phyloP scores from a whole-genome alignment of 2,888 invertebrate genomes.

The Sinelater perroti region DNA sequence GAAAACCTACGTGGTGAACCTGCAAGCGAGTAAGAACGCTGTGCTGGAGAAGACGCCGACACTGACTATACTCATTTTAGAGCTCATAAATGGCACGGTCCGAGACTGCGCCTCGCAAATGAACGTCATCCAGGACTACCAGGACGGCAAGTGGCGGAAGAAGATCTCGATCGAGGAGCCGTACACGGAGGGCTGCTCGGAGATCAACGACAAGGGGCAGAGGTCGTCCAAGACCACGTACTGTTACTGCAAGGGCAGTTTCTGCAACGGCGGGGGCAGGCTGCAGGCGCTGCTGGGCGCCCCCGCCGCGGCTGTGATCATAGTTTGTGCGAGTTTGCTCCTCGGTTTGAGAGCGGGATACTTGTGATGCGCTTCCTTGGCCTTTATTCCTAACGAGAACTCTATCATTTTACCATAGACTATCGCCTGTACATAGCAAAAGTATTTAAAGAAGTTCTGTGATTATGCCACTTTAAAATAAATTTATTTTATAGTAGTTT shows the following conservation, averaged over 20 bases:
- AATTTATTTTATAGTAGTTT: no score
- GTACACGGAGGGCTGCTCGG: conserved; percentile 75
- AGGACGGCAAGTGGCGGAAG: conserved; percentile 71
- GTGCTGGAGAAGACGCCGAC: neutral
- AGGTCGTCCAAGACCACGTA: conserved; percentile 70
- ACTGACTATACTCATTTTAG: conserved; percentile 59
- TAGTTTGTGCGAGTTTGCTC: conserved; percentile 30
- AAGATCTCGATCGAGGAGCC: conserved; percentile 74
- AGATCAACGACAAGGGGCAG: conserved; percentile 70
- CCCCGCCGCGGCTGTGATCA: conserved; percentile 47
- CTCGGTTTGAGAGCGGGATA: neutral
- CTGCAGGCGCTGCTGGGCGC: conserved; percentile 24
- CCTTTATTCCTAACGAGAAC: no score
- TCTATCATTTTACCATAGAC: no score
- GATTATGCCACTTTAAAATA: no score
- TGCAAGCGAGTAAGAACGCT: conserved; percentile 66
- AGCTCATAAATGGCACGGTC: conserved; percentile 67
- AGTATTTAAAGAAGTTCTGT: no score
- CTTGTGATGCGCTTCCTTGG: no score
- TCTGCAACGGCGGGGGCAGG: conserved; percentile 71
- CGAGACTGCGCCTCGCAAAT: conserved; percentile 82
- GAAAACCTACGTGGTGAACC: conserved; percentile 72
- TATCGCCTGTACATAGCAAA: no score
- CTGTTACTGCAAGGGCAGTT: conserved; percentile 78
- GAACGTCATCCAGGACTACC: conserved; percentile 69